A percentile compares a stretch with the other conserved stretches of the same genome.
Evolutionary conservation across 2,888 invertebrate genomes (phyloP).

Genomic region (Ormyrus rosae): DNA sequence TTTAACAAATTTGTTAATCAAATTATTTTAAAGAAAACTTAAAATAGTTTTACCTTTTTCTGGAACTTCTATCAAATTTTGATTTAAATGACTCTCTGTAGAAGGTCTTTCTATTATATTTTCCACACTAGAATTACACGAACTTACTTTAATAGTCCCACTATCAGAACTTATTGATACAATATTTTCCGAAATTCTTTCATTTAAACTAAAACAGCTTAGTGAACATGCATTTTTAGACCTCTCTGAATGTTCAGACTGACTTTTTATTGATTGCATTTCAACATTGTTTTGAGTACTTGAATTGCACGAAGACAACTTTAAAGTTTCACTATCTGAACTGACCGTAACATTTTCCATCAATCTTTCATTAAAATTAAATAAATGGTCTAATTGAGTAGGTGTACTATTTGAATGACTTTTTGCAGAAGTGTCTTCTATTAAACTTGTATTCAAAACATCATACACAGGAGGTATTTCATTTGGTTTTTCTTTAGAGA

Average conservation of each 20-base stretch:
- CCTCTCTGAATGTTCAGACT: not conserved
- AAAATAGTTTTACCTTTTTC: slow-evolving; percentile 13
- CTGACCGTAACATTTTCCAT: slow-evolving; percentile 16
- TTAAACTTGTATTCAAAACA: not conserved
- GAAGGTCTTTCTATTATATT: not conserved
- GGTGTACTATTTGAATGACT: not conserved
- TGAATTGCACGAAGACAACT: slow-evolving; percentile 20
- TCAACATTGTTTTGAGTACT: slow-evolving; percentile 10
- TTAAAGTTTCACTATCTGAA: slow-evolving; percentile 32
- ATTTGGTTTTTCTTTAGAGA: slow-evolving; percentile 1
- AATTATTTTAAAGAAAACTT: not conserved
- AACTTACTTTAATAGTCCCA: slow-evolving; percentile 35
- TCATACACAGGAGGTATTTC: not conserved
- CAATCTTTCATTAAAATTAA: slow-evolving; percentile 27
- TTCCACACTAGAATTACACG: slow-evolving; percentile 33
- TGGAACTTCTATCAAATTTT: not conserved
- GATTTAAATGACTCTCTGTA: not conserved
- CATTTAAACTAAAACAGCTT: slow-evolving; percentile 12
- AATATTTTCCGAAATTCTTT: slow-evolving; percentile 12
- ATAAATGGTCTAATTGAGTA: slow-evolving; percentile 7
- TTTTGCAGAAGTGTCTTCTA: too few species aligned
- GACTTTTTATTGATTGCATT: not conserved
- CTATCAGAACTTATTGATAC: slow-evolving; percentile 16
- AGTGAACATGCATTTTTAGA: not conserved
- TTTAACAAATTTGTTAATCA: not conserved